These are phyloP conservation scores for Caenorhabditis sp. DNA, from an alignment of 2,888 invertebrate genomes.

Conservation along the genomic window DNA sequence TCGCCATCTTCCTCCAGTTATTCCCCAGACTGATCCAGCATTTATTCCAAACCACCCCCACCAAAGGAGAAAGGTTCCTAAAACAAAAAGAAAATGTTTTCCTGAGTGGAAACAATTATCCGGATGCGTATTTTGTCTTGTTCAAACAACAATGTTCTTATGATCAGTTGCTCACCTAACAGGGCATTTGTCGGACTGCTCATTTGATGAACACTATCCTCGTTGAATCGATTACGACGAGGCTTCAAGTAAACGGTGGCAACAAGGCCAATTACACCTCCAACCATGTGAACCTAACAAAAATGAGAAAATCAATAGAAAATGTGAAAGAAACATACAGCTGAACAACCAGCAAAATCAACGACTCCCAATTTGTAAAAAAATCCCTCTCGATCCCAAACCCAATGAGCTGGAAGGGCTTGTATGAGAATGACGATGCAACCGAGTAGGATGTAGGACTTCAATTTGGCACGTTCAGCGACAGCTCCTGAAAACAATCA, in stretches of 20 bases:
- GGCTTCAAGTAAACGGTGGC: slow-evolving; percentile 66
- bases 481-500: slow-evolving; percentile 64
- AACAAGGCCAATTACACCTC: slow-evolving; percentile 63
- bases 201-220: slow-evolving; percentile 60
- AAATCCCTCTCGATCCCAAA: slow-evolving; percentile 71
- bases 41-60: slow-evolving; percentile 67
- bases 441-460: slow-evolving; percentile 66
- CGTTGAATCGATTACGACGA: slow-evolving; percentile 57
- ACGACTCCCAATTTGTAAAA: slow-evolving; percentile 62
- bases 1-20: slow-evolving; percentile 59
- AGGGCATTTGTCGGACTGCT: slow-evolving; percentile 62
- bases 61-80: slow-evolving; percentile 62
- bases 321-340: slow-evolving; percentile 42
- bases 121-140: background rate
- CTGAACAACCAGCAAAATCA: slow-evolving; percentile 71
- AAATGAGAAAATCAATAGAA: slow-evolving; percentile 9
- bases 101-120: background rate
- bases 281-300: slow-evolving; percentile 58
- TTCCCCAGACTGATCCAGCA: slow-evolving; percentile 62
- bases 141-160: background rate
- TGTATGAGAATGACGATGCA: slow-evolving; percentile 60
- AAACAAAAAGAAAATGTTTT: background rate
- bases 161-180: slow-evolving; percentile 45
- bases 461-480: slow-evolving; percentile 67
- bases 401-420: slow-evolving; percentile 73